Conservation (phyloP, 1,140 invertebrate genomes). For the Leptestheria dahalacensis region DNA sequence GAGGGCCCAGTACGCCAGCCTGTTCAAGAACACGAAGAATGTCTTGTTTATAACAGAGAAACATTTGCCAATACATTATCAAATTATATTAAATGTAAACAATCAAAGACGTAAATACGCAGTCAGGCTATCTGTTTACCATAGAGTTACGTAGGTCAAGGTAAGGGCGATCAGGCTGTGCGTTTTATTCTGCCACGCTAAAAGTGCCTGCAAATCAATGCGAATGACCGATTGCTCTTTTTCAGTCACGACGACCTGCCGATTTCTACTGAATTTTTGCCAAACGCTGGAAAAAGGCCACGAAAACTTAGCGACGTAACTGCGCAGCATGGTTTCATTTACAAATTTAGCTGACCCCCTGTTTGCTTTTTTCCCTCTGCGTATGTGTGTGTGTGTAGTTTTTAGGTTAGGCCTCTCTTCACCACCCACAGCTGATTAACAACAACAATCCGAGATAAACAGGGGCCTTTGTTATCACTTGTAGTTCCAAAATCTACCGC, state of each 20-base stretch:
- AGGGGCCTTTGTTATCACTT: background rate
- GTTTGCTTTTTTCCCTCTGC: background rate
- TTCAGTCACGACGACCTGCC: background rate
- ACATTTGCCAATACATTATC: background rate
- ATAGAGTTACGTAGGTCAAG: background rate
- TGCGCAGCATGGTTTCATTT: background rate
- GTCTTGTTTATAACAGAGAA: background rate
- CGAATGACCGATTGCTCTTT: background rate
- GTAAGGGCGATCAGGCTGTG: background rate
- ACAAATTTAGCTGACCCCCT: background rate
- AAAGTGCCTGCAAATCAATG: background rate
- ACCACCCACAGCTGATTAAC: background rate
- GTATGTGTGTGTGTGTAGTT: too few species aligned
- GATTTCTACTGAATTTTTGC: background rate
- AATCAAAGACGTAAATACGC: background rate
- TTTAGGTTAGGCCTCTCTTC: too few species aligned
- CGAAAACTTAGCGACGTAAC: background rate
- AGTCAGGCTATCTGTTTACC: background rate
- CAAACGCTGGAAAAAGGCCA: background rate
- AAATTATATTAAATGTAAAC: background rate
- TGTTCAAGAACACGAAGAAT: background rate
- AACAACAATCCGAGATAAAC: background rate
- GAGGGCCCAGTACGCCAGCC: conserved; percentile 2
- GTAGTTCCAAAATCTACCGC: background rate
- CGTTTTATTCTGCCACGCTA: background rate